These are phyloP conservation scores for Pogoniulus pusillus DNA, from an alignment of 2,797 vertebrate species.

Conservation along the genomic window DNA sequence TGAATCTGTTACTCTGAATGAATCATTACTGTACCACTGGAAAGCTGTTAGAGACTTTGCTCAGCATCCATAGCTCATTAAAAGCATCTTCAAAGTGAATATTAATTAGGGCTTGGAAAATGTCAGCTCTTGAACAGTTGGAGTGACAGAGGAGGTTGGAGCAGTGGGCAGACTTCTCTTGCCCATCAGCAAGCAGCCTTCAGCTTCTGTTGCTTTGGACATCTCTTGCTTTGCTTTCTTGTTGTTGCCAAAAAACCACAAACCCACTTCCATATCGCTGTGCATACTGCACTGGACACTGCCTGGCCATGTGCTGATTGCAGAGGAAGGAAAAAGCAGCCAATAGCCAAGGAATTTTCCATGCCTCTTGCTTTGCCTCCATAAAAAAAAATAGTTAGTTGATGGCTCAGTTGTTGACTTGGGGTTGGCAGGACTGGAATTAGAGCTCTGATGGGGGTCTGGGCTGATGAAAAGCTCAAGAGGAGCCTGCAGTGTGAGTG, in stretches of 20 bases:
- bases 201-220: conserved; percentile 65
- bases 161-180: conserved; percentile 59
- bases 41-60: conserved; percentile 57
- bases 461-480: too few species aligned
- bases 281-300: conserved; percentile 51
- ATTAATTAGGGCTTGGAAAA: conserved; percentile 73
- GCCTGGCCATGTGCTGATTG: conserved; percentile 33
- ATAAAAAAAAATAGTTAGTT: background rate
- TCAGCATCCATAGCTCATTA: conserved; percentile 64
- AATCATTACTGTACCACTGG: conserved; percentile 60
- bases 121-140: conserved; percentile 67
- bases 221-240: conserved; percentile 63
- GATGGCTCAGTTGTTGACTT: background rate
- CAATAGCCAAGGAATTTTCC: background rate
- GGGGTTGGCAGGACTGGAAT: background rate
- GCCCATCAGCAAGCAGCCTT: too few species aligned
- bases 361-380: background rate
- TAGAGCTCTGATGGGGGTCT: background rate
- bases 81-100: conserved; percentile 61
- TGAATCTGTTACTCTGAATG: conserved; percentile 65
- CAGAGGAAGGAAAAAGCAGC: conserved; percentile 29
- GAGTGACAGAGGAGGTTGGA: conserved; percentile 69
- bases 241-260: conserved; percentile 57
- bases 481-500: too few species aligned
- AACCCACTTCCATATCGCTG: conserved; percentile 43